Conservation (phyloP, 35 echinoderm and acorn worm genomes). For the Lytechinus variegatus region DNA sequence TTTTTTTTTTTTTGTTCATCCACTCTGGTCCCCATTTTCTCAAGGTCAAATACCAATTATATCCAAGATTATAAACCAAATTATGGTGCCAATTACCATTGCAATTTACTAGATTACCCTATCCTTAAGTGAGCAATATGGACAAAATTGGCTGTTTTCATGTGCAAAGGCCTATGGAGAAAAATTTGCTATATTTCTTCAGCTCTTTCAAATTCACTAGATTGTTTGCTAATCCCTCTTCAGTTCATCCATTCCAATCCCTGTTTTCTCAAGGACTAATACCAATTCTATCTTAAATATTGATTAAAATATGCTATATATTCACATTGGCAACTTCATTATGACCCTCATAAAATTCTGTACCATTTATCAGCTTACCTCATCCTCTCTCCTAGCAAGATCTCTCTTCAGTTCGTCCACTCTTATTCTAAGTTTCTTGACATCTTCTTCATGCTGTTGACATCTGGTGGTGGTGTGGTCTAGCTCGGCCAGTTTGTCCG, state of each 20-base stretch:
- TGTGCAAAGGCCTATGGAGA: no score
- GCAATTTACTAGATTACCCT: no score
- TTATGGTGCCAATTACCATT: no score
- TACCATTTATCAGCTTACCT: constrained; percentile 22
- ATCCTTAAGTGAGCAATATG: no score
- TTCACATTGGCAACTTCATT: not conserved
- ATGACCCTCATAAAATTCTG: not conserved
- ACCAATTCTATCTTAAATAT: not conserved
- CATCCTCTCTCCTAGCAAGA: constrained; percentile 86
- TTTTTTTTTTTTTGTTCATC: constrained; percentile 82
- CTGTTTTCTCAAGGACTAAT: no score
- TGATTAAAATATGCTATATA: not conserved
- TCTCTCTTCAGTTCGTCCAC: constrained; percentile 90
- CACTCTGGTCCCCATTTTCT: constrained; percentile 76
- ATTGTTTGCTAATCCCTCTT: constrained; percentile 71
- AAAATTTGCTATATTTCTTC: no score
- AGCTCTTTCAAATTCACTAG: no score
- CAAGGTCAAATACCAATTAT: not conserved
- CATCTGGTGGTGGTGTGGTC: constrained; percentile 74
- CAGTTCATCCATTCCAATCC: constrained; percentile 67
- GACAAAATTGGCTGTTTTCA: no score
- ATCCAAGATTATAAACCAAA: no score
- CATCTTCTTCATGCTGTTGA: constrained; percentile 80
- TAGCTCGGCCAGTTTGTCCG: constrained; percentile 81
- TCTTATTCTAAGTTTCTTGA: constrained; percentile 83